Percentiles rank a stretch among this genome's conserved stretches.
These are phyloP conservation scores for Aegotheles bennettii DNA, from an alignment of 2,113 vertebrate species.

Conservation along the genomic window DNA sequence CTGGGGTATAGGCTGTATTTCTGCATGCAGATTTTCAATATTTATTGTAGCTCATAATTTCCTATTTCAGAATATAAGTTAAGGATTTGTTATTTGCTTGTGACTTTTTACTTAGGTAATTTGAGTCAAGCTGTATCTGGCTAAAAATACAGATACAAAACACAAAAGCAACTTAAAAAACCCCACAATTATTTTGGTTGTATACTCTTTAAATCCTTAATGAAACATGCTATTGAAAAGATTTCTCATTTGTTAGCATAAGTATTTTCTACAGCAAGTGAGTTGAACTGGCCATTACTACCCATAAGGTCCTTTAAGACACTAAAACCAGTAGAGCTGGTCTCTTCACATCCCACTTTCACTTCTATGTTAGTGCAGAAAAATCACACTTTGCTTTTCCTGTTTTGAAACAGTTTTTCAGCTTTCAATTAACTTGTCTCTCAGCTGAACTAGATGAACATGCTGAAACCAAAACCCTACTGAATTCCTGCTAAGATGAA, in stretches of 20 bases:
- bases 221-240: neutral
- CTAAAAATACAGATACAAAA: neutral
- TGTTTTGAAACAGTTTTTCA: slow-evolving; percentile 2
- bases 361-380: neutral
- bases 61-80: neutral
- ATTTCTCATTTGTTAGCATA: neutral
- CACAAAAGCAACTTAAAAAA: neutral
- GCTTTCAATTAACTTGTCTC: slow-evolving; percentile 11
- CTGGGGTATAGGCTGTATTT: neutral
- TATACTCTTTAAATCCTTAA: neutral
- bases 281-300: neutral
- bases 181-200: neutral
- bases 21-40: neutral
- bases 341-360: neutral
- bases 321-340: neutral
- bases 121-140: neutral
- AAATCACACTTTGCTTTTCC: neutral
- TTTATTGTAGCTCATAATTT: neutral
- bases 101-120: neutral
- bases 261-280: neutral
- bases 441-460: neutral
- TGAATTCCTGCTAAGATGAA: slow-evolving; percentile 1
- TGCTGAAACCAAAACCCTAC: neutral
- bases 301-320: neutral
- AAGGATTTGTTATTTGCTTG: neutral